These are phyloP conservation scores for human DNA, from an alignment of 2,113 vertebrate species.

Conservation along the genomic window GRCh38 chr16:54652501-54653000, in stretches of 20 bases:
- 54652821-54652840: not conserved
- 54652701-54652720: not conserved
- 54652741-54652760: not conserved
- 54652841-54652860: not conserved
- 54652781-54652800: not conserved
- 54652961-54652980: not conserved
- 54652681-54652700: not conserved
- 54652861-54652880: not conserved
- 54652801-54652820: not conserved
- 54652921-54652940: not conserved
- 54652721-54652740: not conserved
- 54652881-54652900: not conserved
- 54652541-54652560: not conserved
- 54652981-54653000: not conserved
- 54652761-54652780: not conserved
- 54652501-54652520: too few species aligned
- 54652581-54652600: not conserved
- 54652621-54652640: not conserved
- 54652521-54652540: not conserved
- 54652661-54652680: not conserved
- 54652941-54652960: fast-evolving
- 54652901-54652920: not conserved
- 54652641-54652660: not conserved
- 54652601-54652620: not conserved
- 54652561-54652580: not conserved